Percentiles rank a stretch among this genome's conserved stretches.
Conservation (phyloP, 2,797 vertebrate genomes). For the Glyptemys insculpta region DNA sequence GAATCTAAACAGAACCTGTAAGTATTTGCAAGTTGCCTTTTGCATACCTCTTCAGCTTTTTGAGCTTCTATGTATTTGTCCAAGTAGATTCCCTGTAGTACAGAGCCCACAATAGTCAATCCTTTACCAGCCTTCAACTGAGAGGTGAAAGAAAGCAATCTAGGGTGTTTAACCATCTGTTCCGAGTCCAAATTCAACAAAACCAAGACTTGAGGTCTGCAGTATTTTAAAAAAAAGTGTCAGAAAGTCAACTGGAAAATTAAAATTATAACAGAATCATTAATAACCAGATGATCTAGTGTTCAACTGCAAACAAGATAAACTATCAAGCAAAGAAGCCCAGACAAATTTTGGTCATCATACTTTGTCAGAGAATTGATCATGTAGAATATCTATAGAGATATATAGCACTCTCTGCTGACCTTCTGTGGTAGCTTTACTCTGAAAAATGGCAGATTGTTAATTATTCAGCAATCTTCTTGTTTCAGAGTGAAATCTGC, state of each 20-base stretch:
- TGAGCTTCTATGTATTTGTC: slow-evolving; percentile 89
- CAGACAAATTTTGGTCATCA: not conserved
- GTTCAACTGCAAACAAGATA: not conserved
- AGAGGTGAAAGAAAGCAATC: slow-evolving; percentile 91
- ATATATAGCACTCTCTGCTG: not conserved
- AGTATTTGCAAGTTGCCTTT: not conserved
- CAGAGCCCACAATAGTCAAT: slow-evolving; percentile 93
- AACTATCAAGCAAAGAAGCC: not conserved
- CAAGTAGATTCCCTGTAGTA: slow-evolving; percentile 92
- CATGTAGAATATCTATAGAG: not conserved
- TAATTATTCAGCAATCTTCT: not conserved
- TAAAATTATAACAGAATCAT: not conserved
- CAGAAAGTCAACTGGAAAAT: not conserved
- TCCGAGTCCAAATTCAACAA: slow-evolving; percentile 90
- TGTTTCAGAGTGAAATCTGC: not conserved
- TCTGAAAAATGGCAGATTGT: not conserved
- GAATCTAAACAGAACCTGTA: not conserved
- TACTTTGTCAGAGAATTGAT: not conserved
- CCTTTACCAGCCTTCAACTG: slow-evolving; percentile 97
- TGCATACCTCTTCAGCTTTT: slow-evolving; percentile 90
- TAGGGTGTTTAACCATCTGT: slow-evolving; percentile 90
- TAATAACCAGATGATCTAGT: not conserved
- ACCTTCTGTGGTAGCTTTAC: not conserved
- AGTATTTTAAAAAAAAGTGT: not conserved
- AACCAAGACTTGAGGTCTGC: slow-evolving; percentile 93